A percentile compares a stretch with the other conserved stretches of the same genome.
phyloP scores from a whole-genome alignment of 2,888 invertebrate species.

The Drosophila prostipennis region DNA sequence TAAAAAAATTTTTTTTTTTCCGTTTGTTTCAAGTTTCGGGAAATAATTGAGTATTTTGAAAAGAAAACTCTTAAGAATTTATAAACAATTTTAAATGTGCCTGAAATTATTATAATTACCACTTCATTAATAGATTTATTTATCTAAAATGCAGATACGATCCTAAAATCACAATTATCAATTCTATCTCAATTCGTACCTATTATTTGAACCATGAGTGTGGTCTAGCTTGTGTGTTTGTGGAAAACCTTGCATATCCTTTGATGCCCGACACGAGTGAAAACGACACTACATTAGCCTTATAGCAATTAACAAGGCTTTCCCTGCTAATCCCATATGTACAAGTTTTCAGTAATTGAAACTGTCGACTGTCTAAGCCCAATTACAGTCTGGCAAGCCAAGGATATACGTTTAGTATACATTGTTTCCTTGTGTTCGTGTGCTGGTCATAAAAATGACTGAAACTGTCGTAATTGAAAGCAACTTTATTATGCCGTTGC shows the following conservation, averaged over 20 bases:
- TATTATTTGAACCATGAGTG: conserved; percentile 6
- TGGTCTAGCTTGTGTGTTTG: not conserved
- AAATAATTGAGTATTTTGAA: too few relatives aligned
- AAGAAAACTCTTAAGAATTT: too few relatives aligned
- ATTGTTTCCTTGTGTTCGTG: conserved; percentile 6
- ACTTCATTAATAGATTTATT: too few relatives aligned
- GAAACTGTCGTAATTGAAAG: conserved; percentile 49
- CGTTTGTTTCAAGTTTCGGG: too few relatives aligned
- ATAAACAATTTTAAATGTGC: too few relatives aligned
- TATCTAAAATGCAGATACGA: too few relatives aligned
- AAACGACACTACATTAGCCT: conserved; percentile 54
- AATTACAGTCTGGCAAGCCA: conserved; percentile 44
- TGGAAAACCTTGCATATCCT: conserved; percentile 40
- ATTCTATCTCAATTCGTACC: not conserved
- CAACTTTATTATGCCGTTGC: conserved; percentile 43
- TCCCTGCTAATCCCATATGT: conserved; percentile 50
- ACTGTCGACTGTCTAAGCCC: conserved; percentile 55
- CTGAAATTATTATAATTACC: too few relatives aligned
- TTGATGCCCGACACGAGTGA: conserved; percentile 55
- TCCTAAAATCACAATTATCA: not conserved
- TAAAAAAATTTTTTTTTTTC: too few relatives aligned
- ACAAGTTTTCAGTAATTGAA: conserved; percentile 58
- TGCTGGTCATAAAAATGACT: conserved; percentile 34
- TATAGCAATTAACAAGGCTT: conserved; percentile 57
- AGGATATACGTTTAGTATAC: not conserved